phyloP scores from a whole-genome alignment of 1,140 invertebrate species.

The Bombus polaris region DNA sequence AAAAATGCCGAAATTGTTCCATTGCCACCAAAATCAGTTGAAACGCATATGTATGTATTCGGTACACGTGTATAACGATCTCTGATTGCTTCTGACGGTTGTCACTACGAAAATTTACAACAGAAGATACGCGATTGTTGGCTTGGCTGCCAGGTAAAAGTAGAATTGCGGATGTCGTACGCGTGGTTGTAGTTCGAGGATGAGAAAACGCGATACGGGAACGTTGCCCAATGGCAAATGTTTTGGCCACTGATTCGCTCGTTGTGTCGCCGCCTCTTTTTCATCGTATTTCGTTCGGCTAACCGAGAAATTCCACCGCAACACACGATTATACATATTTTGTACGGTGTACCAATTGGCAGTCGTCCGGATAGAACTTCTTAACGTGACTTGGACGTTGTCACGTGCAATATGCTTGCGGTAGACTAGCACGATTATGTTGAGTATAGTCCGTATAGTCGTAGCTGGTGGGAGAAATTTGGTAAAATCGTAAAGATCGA shows the following conservation, averaged over 20 bases:
- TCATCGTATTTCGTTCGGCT: neutral
- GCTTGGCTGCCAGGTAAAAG: neutral
- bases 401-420: too few species aligned
- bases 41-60: neutral
- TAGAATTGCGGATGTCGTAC: neutral
- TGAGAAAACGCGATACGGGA: neutral
- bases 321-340: neutral
- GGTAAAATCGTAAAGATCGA: neutral
- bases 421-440: too few species aligned
- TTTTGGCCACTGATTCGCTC: constrained; percentile 1
- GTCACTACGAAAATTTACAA: neutral
- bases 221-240: constrained; percentile 2
- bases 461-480: neutral
- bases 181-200: neutral
- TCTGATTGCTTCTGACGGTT: too few species aligned
- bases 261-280: neutral
- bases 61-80: too few species aligned
- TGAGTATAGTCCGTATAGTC: too few species aligned
- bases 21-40: neutral
- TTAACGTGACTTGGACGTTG: neutral
- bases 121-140: neutral
- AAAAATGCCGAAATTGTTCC: too few species aligned
- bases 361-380: neutral
- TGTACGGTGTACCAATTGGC: neutral
- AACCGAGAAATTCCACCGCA: neutral